Base-by-base conservation (phyloP, 2,888 invertebrate species). In the Cylloceria caligata region DNA sequence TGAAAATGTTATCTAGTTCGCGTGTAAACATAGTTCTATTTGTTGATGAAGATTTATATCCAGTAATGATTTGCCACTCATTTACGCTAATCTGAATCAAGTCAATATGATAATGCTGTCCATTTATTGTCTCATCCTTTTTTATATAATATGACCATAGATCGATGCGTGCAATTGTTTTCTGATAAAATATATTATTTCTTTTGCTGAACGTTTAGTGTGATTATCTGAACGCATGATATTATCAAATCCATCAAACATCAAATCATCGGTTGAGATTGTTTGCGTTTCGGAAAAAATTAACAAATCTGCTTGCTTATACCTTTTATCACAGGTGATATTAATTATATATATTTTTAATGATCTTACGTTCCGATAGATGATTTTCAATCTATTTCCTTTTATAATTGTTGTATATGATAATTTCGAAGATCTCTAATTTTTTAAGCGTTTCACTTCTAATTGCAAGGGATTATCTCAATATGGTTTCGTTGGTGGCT, bases 351-450 rank as follows among this genome's bases (percentile, higher is more conserved):
- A 72, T 45, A 72, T 60, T 79, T 42, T 71, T 27, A 72, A 65
- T 9, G 78, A 65, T 42, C 73, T 16, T 5, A 80, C 80, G 27
- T 80, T 80, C 36, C 74, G 73, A 45, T 80, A 74, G 13, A 80
- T 42, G n/a, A 80, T 62, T 73, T 55, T 80, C 21, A 80, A 49
- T 68, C 30, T 11, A 47, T 74, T 57, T 19, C 52, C 52, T 0
- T 42, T 19, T 72, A 72, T 36, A 4, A 47, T 11, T 30, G 60
- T 13, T 11, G 45, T 21, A 42, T 62, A 72, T 30, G 72, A 62
- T 19, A 72, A 49, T 47, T 72, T 39, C 11, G 47, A 21, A 13
- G 4, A 4, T 30, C 36, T 72, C 9, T 60, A 34, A 1, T 19
- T 19, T 60, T n/a, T 45, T 16, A 72, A 36, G 7, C 62, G 47